These are phyloP conservation scores for Drosophila kokeensis DNA, from an alignment of 2,888 invertebrate genomes.

Conservation along the genomic window DNA sequence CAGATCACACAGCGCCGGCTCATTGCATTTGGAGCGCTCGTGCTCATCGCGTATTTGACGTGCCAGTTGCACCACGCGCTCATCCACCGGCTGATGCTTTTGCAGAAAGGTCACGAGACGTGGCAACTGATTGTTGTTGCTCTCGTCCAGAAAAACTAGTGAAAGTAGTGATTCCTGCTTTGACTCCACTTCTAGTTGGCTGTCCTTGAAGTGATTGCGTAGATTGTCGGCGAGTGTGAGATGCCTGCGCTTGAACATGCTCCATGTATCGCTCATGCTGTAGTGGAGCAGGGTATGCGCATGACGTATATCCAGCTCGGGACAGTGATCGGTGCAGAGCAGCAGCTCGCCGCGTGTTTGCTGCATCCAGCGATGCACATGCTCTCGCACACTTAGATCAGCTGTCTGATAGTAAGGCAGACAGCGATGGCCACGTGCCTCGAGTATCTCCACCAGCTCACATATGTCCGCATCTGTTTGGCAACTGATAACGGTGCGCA, in stretches of 20 bases:
- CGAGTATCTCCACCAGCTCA: conserved; percentile 21
- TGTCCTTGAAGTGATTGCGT: conserved; percentile 29
- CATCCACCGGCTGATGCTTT: conserved; percentile 52
- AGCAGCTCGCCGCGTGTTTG: conserved; percentile 34
- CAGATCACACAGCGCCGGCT: conserved; percentile 39
- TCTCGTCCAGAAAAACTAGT: conserved; percentile 55
- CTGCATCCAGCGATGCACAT: conserved; percentile 45
- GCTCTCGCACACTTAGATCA: conserved; percentile 24
- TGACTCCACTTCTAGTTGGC: neutral
- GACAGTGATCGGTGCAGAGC: conserved; percentile 63
- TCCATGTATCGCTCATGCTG: conserved; percentile 56
- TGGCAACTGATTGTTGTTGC: conserved; percentile 58
- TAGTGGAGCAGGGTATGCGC: conserved; percentile 63
- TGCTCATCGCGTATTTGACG: conserved; percentile 39
- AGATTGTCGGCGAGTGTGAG: conserved; percentile 46
- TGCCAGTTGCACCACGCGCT: conserved; percentile 35
- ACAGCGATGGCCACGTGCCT: conserved; percentile 15
- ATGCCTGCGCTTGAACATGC: conserved; percentile 58
- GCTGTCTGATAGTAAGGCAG: conserved; percentile 58
- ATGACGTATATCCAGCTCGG: conserved; percentile 54
- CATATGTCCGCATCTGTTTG: conserved; percentile 48
- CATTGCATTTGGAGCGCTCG: conserved; percentile 6
- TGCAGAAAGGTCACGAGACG: conserved; percentile 61
- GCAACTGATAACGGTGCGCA: conserved; percentile 60
- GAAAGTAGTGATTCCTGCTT: conserved; percentile 33